Evolutionary conservation across 2,113 vertebrate species (phyloP).

Genomic region (Meleagris gallopavo): DNA sequence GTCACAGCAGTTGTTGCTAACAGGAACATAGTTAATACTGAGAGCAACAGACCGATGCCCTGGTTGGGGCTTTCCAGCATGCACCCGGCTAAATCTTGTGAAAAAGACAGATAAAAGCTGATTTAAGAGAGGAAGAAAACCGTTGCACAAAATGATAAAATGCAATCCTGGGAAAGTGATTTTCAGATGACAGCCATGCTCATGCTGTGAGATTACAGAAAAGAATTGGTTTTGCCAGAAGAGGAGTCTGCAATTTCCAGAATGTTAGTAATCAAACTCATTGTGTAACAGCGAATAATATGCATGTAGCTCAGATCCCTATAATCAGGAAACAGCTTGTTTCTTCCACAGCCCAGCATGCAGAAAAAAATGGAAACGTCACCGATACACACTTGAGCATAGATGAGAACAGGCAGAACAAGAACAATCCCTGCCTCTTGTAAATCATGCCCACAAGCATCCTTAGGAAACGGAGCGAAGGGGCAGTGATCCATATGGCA

Average conservation of each 20-base stretch:
- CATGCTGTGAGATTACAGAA: conserved; percentile 27
- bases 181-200: neutral
- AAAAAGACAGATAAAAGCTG: conserved; percentile 3
- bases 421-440: neutral
- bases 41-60: neutral
- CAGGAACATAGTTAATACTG: neutral
- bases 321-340: conserved; percentile 12
- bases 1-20: neutral
- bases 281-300: neutral
- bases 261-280: conserved; percentile 37
- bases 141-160: neutral
- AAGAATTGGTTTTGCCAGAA: neutral
- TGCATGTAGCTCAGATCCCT: neutral
- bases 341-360: neutral
- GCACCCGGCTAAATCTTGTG: neutral
- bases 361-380: neutral
- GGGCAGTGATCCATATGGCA: neutral
- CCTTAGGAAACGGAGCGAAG: neutral
- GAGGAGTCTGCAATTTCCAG: neutral
- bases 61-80: neutral
- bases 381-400: neutral
- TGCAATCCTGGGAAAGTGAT: neutral
- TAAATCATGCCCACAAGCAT: conserved; percentile 32
- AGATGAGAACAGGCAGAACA: neutral
- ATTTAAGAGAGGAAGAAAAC: neutral